Evolutionary conservation across 53 echinoderm and acorn worm genomes (phyloP), one percentile per base, ranked within the genome.

Genomic region (Hippasteria phrygiana): DNA sequence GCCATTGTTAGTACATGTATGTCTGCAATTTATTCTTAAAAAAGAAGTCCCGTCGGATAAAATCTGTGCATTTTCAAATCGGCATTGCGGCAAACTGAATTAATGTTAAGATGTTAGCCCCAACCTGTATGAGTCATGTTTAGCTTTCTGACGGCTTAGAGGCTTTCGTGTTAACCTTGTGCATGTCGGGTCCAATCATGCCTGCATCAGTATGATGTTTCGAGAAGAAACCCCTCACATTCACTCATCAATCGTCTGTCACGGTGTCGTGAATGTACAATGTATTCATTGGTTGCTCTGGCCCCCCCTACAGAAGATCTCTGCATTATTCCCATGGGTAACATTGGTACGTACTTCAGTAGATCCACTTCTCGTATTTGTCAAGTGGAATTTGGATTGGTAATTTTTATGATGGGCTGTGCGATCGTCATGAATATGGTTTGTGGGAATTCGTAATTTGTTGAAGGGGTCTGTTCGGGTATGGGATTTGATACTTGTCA

Each of bases 101-200:
- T 12, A 46, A 12, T 46, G 46, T 8, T 5, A 51, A 17, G 14
- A 14, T 11, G 17, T 71, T 39, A 71, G n/a, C 41, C 35, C 18
- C 71, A 9, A 51, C 51, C 9, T 51, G 10, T 51, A 14, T n/a
- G n/a, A n/a, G n/a, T n/a, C n/a, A n/a, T n/a, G n/a, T n/a, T n/a
- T n/a, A n/a, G n/a, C n/a, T n/a, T n/a, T n/a, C n/a, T n/a, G n/a
- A n/a, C n/a, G n/a, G n/a, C n/a, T n/a, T n/a, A n/a, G n/a, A n/a
- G n/a, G n/a, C n/a, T n/a, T n/a, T n/a, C n/a, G n/a, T 46, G 51
- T 51, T n/a, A 38, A 17, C 26, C 72, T 43, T 39, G 5, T 41
- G 24, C 37, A 72, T 72, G 72, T 36, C 43, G 6, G 17, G 12
- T 72, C 42, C 43, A 72, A 35, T 72, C 43, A 72, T 72, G 43